Conservation (phyloP, 2,113 vertebrate species). For the Phylloscopus trochiloides region DNA sequence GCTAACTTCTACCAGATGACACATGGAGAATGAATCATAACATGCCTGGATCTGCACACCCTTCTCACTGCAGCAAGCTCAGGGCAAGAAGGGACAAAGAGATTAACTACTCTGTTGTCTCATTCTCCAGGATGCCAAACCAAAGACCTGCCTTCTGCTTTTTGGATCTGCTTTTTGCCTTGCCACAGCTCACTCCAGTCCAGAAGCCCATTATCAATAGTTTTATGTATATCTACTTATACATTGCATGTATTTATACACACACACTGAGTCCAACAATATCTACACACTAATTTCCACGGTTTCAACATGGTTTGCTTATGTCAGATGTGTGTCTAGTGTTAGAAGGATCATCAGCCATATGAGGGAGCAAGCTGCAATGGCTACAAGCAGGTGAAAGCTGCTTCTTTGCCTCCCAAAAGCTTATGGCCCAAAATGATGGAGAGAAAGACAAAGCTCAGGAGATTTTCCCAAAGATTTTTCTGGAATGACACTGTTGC, state of each 20-base stretch:
- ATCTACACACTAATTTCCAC: not conserved
- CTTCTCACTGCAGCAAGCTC: slow-evolving; percentile 42
- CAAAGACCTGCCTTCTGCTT: not conserved
- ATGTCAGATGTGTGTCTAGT: not conserved
- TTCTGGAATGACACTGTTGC: not conserved
- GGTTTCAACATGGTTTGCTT: not conserved
- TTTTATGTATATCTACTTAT: not conserved
- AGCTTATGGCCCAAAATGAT: not conserved
- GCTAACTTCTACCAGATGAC: slow-evolving; percentile 72
- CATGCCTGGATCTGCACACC: slow-evolving; percentile 24
- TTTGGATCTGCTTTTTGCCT: not conserved
- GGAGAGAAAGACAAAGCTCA: not conserved
- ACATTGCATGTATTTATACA: not conserved
- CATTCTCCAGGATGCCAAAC: not conserved
- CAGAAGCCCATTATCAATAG: not conserved
- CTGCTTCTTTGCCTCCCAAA: not conserved
- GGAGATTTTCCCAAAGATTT: not conserved
- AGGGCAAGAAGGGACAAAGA: slow-evolving; percentile 16
- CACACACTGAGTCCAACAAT: not conserved
- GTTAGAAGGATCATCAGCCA: not conserved
- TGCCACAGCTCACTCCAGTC: not conserved
- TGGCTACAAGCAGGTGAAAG: not conserved
- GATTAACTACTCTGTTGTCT: slow-evolving; percentile 1
- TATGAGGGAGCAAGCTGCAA: not conserved
- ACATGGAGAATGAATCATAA: slow-evolving; percentile 41